Evolutionary conservation across 2,888 invertebrate genomes (phyloP).

Genomic region (Lasius platythorax): DNA sequence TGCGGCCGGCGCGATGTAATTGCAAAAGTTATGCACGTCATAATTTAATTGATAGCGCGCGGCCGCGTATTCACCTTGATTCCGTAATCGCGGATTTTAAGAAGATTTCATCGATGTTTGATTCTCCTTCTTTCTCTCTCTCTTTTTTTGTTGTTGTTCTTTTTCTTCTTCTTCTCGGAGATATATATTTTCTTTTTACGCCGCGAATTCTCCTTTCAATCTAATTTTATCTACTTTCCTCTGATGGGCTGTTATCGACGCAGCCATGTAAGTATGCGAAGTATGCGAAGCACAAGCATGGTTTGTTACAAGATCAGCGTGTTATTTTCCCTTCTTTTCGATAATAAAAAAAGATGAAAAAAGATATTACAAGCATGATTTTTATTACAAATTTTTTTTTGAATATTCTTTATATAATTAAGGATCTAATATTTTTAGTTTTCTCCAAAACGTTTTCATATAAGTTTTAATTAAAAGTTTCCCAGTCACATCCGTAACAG

Average conservation of each 20-base stretch:
- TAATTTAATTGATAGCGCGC: slow-evolving; percentile 70
- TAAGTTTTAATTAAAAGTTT: slow-evolving; percentile 31
- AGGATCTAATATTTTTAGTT: slow-evolving; percentile 26
- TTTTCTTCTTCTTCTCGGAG: neutral
- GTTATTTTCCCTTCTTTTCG: neutral
- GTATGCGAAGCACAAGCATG: neutral
- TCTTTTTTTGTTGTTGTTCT: neutral
- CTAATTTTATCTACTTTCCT: neutral
- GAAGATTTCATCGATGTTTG: neutral
- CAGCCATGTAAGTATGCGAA: neutral
- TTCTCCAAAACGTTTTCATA: slow-evolving; percentile 1
- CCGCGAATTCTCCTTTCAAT: neutral
- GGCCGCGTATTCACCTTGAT: slow-evolving; percentile 29
- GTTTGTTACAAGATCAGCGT: neutral
- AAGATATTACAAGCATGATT: neutral
- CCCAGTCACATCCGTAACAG: neutral
- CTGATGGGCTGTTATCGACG: neutral
- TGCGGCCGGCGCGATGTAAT: slow-evolving; percentile 62
- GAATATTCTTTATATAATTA: slow-evolving; percentile 2
- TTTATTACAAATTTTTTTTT: neutral
- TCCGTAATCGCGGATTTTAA: slow-evolving; percentile 27
- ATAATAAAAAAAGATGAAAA: neutral
- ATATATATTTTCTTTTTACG: neutral
- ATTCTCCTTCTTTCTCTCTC: neutral
- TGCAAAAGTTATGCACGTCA: slow-evolving; percentile 72